Conservation (phyloP, 2,797 vertebrate genomes). For the Enteromius treurensis region DNA sequence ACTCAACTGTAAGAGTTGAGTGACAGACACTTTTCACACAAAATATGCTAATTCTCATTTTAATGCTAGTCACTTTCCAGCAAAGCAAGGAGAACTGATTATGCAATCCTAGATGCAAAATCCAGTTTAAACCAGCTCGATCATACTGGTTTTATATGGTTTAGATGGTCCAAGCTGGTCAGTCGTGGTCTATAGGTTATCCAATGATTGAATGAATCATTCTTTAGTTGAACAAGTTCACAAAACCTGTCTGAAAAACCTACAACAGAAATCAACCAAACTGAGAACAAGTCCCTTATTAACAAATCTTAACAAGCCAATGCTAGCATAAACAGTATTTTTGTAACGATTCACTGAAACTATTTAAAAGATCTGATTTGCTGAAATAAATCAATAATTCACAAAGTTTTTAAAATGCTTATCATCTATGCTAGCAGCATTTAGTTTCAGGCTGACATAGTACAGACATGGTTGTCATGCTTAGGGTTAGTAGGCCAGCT, state of each 20-base stretch:
- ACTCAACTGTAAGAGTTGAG: constrained; percentile 2
- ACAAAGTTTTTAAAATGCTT: background rate
- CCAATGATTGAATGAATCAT: background rate
- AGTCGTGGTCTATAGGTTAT: background rate
- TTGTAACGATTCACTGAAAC: background rate
- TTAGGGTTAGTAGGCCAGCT: background rate
- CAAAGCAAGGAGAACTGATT: background rate
- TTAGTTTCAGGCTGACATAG: background rate
- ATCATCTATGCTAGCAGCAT: background rate
- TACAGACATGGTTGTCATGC: background rate
- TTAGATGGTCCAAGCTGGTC: constrained; percentile 1
- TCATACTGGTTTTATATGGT: background rate
- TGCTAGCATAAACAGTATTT: background rate
- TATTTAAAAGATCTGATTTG: background rate
- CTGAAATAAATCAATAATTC: background rate
- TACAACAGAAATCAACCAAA: too few species aligned
- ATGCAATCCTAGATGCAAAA: background rate
- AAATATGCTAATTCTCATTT: background rate
- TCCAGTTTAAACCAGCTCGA: background rate
- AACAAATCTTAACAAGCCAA: background rate
- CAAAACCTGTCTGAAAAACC: background rate
- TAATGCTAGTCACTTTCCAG: background rate
- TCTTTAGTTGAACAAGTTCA: background rate
- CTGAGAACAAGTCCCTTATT: background rate
- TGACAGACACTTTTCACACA: background rate